Conservation (phyloP, 2,888 invertebrate species). For the Machimus rusticus region DNA sequence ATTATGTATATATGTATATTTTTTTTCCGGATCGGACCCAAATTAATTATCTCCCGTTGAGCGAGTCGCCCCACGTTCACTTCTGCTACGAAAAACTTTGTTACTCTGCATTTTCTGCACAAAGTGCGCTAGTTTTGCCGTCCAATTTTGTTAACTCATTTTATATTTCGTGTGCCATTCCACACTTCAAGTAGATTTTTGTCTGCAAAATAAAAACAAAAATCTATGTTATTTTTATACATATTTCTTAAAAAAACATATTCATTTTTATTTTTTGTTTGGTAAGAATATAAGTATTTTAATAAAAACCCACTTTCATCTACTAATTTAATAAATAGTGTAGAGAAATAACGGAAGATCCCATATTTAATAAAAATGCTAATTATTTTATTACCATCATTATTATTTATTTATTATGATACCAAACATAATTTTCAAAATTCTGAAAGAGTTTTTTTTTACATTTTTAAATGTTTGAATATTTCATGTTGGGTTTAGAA, state of each 20-base stretch:
- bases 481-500: no score
- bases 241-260: background rate
- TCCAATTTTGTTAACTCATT: background rate
- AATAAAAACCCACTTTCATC: no score
- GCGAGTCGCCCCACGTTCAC: background rate
- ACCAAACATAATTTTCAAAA: no score
- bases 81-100: background rate
- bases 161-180: background rate
- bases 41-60: background rate
- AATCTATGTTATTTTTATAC: background rate
- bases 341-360: no score
- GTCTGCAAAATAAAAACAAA: background rate
- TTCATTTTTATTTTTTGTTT: background rate
- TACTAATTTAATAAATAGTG: no score
- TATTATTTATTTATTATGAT: no score
- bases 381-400: no score
- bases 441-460: no score
- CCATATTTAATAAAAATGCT: no score
- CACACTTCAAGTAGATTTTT: background rate
- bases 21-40: background rate
- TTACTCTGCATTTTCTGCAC: background rate
- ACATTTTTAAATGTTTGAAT: no score
- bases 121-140: background rate
- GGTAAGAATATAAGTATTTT: no score
- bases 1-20: no score